Evolutionary conservation across 53 echinoderm and acorn worm species (phyloP).

Genomic region (Henricia sp.): DNA sequence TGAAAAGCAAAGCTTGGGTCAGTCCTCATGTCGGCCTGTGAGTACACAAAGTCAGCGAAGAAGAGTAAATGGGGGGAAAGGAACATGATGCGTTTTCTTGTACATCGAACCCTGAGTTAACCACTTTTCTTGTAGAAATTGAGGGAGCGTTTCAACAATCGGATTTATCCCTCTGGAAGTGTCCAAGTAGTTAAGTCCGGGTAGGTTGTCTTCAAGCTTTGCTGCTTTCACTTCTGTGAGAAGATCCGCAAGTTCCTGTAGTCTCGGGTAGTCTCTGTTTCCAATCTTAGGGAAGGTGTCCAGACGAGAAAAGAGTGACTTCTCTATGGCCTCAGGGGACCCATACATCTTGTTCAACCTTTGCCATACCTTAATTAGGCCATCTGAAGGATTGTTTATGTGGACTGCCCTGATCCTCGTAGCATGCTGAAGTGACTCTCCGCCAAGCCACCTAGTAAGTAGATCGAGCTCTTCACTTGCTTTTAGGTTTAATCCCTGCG

Average conservation of each 20-base stretch:
- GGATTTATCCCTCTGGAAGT: conserved; percentile 41
- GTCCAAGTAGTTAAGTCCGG: conserved; percentile 58
- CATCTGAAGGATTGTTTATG: conserved; percentile 1
- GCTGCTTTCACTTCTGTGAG: conserved; percentile 57
- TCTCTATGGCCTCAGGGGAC: conserved; percentile 52
- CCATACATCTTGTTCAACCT: conserved; percentile 50
- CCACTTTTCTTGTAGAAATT: conserved; percentile 59
- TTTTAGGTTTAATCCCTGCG: conserved; percentile 8
- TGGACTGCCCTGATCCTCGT: conserved; percentile 17
- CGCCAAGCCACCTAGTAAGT: conserved; percentile 54
- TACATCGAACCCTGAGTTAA: conserved; percentile 40
- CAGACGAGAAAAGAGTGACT: conserved; percentile 30
- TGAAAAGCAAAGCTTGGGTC: conserved; percentile 34
- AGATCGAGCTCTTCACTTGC: conserved; percentile 57
- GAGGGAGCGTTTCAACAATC: conserved; percentile 50
- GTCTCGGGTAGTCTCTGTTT: conserved; percentile 50
- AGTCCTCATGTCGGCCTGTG: conserved; percentile 16
- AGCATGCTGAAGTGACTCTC: conserved; percentile 37
- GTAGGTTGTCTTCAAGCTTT: conserved; percentile 41
- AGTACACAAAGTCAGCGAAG: conserved; percentile 34
- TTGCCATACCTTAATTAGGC: conserved; percentile 51
- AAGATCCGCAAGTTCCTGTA: conserved; percentile 56
- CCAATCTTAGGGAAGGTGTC: conserved; percentile 51
- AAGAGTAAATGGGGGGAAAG: conserved; percentile 45
- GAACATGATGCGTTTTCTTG: conserved; percentile 22